These are phyloP conservation scores for Theodoxus fluviatilis DNA, from an alignment of 2,888 invertebrate genomes.

Conservation along the genomic window DNA sequence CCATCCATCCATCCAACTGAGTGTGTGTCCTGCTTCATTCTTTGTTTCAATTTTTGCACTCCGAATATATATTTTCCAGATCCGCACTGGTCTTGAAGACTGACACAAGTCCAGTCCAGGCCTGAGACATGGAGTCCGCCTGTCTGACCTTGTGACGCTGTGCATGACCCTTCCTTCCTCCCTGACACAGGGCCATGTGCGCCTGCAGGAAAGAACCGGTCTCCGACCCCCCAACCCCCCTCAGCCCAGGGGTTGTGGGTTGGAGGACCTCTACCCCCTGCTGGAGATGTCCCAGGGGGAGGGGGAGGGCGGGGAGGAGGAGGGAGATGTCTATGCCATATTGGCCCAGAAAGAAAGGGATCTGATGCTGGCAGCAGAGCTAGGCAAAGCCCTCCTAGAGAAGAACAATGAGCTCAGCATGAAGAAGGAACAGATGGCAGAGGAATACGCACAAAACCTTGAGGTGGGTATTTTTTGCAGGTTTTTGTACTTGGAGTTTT, in stretches of 20 bases:
- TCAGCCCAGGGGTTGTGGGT: slow-evolving; percentile 11
- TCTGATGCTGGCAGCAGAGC: slow-evolving; percentile 87
- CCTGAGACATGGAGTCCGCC: no score
- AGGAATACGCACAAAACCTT: slow-evolving; percentile 86
- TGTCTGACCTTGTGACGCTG: no score
- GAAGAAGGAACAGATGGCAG: slow-evolving; percentile 82
- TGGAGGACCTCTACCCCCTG: background rate
- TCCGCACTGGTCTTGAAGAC: no score
- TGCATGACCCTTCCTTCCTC: no score
- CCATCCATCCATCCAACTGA: no score
- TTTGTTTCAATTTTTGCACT: background rate
- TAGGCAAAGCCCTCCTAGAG: slow-evolving; percentile 91
- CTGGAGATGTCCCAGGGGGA: slow-evolving; percentile 17
- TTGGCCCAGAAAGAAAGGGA: slow-evolving; percentile 91
- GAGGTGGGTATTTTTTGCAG: slow-evolving; percentile 76
- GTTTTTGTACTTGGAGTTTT: no score
- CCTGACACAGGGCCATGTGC: slow-evolving; percentile 10
- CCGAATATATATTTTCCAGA: background rate
- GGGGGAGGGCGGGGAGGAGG: no score
- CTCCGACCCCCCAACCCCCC: background rate
- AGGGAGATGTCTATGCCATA: slow-evolving; percentile 51
- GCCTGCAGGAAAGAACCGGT: slow-evolving; percentile 7
- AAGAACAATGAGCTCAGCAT: slow-evolving; percentile 89
- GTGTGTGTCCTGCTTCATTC: no score
- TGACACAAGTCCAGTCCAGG: no score